Percentiles rank a stretch among this genome's conserved stretches.
Evolutionary conservation across 1,140 invertebrate genomes (phyloP).

Genomic region (Aphaenogaster ashmeadi): DNA sequence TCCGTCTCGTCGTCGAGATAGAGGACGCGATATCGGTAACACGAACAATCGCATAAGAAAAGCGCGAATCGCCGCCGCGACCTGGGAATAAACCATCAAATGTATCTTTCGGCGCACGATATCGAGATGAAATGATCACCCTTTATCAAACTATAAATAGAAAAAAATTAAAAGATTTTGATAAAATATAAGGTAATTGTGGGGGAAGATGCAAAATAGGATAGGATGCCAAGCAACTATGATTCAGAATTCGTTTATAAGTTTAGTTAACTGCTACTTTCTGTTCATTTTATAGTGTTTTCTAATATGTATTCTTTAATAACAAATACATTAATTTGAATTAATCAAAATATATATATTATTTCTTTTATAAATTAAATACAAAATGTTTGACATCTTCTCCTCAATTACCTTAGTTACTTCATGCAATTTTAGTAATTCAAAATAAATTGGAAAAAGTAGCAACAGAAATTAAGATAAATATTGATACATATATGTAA

Average conservation of each 20-base stretch:
- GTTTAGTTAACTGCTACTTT: too few relatives aligned
- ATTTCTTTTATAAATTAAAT: too few relatives aligned
- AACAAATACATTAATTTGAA: too few relatives aligned
- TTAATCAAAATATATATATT: too few relatives aligned
- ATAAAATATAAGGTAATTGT: neutral
- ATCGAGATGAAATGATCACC: neutral
- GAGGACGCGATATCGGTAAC: conserved; percentile 46
- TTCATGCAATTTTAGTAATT: neutral
- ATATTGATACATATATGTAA: neutral
- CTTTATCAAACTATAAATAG: neutral
- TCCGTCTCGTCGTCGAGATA: conserved; percentile 37
- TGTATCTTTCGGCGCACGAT: neutral
- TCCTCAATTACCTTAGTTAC: too few relatives aligned
- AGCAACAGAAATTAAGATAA: neutral
- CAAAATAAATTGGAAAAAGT: neutral
- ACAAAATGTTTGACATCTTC: too few relatives aligned
- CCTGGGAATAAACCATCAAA: conserved; percentile 2
- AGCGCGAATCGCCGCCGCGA: conserved; percentile 22
- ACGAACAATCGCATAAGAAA: conserved; percentile 18
- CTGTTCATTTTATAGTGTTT: too few relatives aligned
- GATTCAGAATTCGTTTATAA: too few relatives aligned
- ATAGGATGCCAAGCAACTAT: too few relatives aligned
- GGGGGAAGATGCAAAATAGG: too few relatives aligned
- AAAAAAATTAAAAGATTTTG: neutral
- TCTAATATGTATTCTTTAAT: too few relatives aligned